Evolutionary conservation across 2,113 vertebrate genomes (phyloP).

Genomic region (Vicugna pacos): DNA sequence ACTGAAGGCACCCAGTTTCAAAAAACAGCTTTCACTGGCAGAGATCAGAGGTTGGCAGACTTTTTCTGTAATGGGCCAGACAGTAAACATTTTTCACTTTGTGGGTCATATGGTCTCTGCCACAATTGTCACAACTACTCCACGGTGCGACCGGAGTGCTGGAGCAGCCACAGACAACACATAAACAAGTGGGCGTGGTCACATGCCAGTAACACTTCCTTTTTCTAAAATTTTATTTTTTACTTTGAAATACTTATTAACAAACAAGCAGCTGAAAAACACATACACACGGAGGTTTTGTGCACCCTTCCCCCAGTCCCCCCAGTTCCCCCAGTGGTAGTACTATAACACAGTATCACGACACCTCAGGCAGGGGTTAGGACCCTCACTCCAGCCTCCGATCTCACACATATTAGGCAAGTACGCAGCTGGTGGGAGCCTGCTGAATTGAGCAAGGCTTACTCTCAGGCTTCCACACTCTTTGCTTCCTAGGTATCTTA

Average conservation of each 20-base stretch:
- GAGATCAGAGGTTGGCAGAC: not conserved
- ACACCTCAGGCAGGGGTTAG: not conserved
- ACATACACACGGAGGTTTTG: not conserved
- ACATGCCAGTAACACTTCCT: not conserved
- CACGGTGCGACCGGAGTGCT: not conserved
- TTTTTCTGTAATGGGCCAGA: not conserved
- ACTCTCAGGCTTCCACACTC: not conserved
- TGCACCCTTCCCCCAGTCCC: not conserved
- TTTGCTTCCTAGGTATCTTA: not conserved
- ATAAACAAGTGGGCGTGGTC: not conserved
- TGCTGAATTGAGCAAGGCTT: not conserved
- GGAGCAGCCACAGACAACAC: not conserved
- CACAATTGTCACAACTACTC: not conserved
- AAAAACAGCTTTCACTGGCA: slow-evolving; percentile 36
- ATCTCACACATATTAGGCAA: not conserved
- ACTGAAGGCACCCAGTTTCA: not conserved
- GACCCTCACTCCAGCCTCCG: not conserved
- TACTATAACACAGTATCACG: not conserved
- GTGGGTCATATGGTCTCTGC: slow-evolving; percentile 5
- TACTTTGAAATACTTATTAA: not conserved
- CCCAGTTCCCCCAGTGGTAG: not conserved
- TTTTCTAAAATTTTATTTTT: not conserved
- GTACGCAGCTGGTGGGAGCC: not conserved
- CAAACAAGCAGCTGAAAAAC: not conserved
- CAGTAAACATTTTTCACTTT: slow-evolving; percentile 22